Evolutionary conservation across 1,140 invertebrate species (phyloP), one percentile per base, ranked within the genome.

Genomic region (Drosophila grimshawi): DNA sequence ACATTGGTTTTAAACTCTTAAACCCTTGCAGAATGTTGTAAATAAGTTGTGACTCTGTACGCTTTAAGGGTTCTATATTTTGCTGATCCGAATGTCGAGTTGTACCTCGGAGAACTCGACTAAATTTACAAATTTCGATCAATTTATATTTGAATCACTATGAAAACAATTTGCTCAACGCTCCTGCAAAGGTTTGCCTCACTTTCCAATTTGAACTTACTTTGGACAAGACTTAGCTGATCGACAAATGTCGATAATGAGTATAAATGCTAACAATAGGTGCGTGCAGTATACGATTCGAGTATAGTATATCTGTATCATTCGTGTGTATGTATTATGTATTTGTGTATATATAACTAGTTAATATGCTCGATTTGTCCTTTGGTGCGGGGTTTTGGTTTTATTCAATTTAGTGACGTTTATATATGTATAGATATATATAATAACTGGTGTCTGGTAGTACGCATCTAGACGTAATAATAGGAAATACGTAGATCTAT

Each of bases 291-390:
- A 53, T 39, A 39, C 37, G 11, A 56, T 39, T 37, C n/a, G 10
- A 48, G 7, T 66, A 59, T 45, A 33, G 27, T 46, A 8, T 11
- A n/a, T 65, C 5, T 43, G 45, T 60, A 33, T 39, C 0, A 19
- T 48, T 30, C 19, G 32, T 48, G 4, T 30, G 11, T 11, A 30
- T 51, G 8, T 8, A n/a, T 37, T 61, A 32, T 29, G 29, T 45
- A 11, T 35, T 19, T 48, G 32, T 55, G 30, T 37, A 61, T 60
- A 48, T 57, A 19, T 59, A 62, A 66, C 39, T 83, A 83, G 65
- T 67, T 68, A 82, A 75, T 63, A 80, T 81, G 81, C 76, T 80
- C 81, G 51, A 60, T 71, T 65, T 85, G 81, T 85, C 73, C 81
- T 73, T 83, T 80, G 81, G 81, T 85, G 81, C 81, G 63, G 81